Percentiles rank a stretch among this genome's conserved stretches.
Evolutionary conservation across 2,888 invertebrate species (phyloP).

Genomic region (Amitus sp.): DNA sequence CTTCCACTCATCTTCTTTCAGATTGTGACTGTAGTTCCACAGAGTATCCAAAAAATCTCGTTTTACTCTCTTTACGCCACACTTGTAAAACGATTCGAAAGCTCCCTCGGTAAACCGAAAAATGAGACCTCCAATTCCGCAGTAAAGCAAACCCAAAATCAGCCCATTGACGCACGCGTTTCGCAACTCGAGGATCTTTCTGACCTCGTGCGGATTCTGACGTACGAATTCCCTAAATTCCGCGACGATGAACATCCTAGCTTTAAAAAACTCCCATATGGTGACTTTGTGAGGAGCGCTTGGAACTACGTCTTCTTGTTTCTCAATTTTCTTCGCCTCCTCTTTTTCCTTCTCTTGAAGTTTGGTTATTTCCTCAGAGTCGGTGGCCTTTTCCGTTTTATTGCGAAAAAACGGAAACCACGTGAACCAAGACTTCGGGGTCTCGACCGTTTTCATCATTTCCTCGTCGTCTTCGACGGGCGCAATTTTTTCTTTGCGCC

Average conservation of each 20-base stretch:
- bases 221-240: conserved; percentile 69
- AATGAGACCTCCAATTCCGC: conserved; percentile 82
- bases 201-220: conserved; percentile 69
- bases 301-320: conserved; percentile 21
- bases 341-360: conserved; percentile 53
- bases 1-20: conserved; percentile 91
- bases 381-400: conserved; percentile 49
- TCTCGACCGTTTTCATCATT: conserved; percentile 38
- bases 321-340: conserved; percentile 1
- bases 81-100: conserved; percentile 87
- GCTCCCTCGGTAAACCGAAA: conserved; percentile 87
- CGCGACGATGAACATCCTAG: conserved; percentile 44
- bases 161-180: conserved; percentile 77
- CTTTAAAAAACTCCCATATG: conserved; percentile 48
- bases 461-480: conserved; percentile 45
- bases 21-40: conserved; percentile 83
- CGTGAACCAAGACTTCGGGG: conserved; percentile 48
- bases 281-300: conserved; percentile 34
- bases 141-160: conserved; percentile 76
- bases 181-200: conserved; percentile 68
- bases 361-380: conserved; percentile 39
- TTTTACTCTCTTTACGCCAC: conserved; percentile 86
- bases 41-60: conserved; percentile 85
- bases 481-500: conserved; percentile 44
- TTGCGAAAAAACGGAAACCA: conserved; percentile 51